phyloP scores from a whole-genome alignment of 35 echinoderm and acorn worm species.

The Lytechinus pictus region DNA sequence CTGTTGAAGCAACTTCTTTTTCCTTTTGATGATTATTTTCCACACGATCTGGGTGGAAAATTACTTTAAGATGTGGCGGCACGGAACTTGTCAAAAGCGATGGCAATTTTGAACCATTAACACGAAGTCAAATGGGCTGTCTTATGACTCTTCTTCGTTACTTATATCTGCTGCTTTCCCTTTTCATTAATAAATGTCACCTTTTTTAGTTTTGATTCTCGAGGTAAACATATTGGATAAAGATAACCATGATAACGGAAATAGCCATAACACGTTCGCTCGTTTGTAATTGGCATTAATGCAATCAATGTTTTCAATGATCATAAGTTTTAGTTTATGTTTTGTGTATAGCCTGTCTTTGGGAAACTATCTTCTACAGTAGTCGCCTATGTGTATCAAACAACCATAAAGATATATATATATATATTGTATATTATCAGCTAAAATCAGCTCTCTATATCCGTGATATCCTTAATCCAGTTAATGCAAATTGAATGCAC shows the following conservation, averaged over 20 bases:
- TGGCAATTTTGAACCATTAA: slow-evolving; percentile 14
- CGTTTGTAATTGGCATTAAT: neutral
- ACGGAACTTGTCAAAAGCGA: neutral
- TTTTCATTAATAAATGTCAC: neutral
- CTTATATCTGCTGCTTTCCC: neutral
- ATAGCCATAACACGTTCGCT: neutral
- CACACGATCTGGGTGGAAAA: slow-evolving; percentile 15
- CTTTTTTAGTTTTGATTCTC: neutral
- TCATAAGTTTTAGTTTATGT: neutral
- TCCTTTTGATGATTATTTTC: slow-evolving; percentile 37
- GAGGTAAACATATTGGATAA: neutral
- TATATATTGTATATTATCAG: no score
- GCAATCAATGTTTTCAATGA: neutral
- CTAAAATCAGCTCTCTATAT: no score
- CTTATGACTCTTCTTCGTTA: neutral
- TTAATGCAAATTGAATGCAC: no score
- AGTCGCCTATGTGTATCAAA: no score
- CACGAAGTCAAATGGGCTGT: slow-evolving; percentile 14
- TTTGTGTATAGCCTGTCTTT: neutral
- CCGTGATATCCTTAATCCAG: no score
- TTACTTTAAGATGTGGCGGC: neutral
- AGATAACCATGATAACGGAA: neutral
- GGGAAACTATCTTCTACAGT: neutral
- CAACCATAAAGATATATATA: no score
- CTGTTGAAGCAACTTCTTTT: neutral